Evolutionary conservation across 2,888 invertebrate genomes (phyloP).

Genomic region (Pammene fasciana): DNA sequence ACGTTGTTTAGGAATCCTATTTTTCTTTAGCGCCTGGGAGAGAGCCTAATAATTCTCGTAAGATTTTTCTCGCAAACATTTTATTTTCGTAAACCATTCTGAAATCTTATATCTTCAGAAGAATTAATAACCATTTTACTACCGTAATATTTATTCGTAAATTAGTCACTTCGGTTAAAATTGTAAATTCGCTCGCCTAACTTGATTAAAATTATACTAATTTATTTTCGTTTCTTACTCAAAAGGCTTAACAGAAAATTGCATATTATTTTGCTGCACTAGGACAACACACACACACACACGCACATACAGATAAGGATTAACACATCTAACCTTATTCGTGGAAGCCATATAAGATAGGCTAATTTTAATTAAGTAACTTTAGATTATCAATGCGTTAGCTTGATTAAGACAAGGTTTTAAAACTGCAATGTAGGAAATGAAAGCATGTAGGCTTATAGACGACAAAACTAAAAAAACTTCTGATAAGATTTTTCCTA

Average conservation of each 20-base stretch:
- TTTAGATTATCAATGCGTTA: constrained; percentile 4
- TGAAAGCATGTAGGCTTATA: not conserved
- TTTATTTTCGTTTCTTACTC: too few relatives aligned
- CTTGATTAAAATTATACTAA: too few relatives aligned
- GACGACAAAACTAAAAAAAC: not conserved
- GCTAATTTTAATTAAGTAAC: constrained; percentile 9
- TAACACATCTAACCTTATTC: too few relatives aligned
- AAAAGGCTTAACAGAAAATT: too few relatives aligned
- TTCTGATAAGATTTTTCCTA: not conserved
- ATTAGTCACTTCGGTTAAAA: too few relatives aligned
- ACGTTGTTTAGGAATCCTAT: not conserved
- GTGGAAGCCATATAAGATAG: constrained; percentile 14
- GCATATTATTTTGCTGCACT: too few relatives aligned
- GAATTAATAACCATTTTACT: too few relatives aligned
- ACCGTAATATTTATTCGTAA: too few relatives aligned
- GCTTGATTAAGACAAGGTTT: not conserved
- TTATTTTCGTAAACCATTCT: not conserved
- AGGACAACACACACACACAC: too few relatives aligned
- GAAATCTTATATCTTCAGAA: not conserved
- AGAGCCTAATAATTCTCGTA: not conserved
- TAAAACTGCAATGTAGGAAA: not conserved
- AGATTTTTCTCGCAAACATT: not conserved
- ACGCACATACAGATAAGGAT: too few relatives aligned
- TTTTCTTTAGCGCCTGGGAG: not conserved
- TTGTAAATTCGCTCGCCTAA: too few relatives aligned